phyloP scores from a whole-genome alignment of 2,888 invertebrate species.

The Byasa hedistus region DNA sequence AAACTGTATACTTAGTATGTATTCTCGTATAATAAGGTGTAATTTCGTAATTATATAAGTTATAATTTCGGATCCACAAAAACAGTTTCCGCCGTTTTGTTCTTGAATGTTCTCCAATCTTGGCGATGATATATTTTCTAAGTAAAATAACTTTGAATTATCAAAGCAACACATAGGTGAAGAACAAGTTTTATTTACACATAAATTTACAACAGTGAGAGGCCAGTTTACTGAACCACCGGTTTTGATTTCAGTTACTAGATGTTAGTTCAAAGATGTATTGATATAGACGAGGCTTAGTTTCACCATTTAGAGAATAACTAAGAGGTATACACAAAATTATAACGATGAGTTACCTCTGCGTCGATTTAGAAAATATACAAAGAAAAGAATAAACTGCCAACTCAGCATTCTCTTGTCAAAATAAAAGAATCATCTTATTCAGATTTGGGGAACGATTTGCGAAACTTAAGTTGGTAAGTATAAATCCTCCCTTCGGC shows the following conservation, averaged over 20 bases:
- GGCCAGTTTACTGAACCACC: not conserved
- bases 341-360: not conserved
- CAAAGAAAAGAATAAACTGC: too few species aligned
- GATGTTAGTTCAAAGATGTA: not conserved
- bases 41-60: too few species aligned
- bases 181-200: not conserved
- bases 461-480: constrained; percentile 1
- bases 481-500: not conserved
- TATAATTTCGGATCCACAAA: too few species aligned
- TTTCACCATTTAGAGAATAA: not conserved
- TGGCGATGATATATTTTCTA: too few species aligned
- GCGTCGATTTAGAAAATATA: too few species aligned
- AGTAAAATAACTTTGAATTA: too few species aligned
- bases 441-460: not conserved
- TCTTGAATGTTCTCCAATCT: too few species aligned
- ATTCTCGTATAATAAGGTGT: too few species aligned
- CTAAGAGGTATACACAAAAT: not conserved
- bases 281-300: not conserved
- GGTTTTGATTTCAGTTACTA: not conserved
- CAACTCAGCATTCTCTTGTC: not conserved
- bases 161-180: too few species aligned
- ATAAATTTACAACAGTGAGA: not conserved
- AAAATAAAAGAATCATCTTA: constrained; percentile 1
- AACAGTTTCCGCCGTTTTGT: too few species aligned
- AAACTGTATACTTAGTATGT: too few species aligned